phyloP scores from a whole-genome alignment of 2,888 invertebrate species.

The Dynastes maya region DNA sequence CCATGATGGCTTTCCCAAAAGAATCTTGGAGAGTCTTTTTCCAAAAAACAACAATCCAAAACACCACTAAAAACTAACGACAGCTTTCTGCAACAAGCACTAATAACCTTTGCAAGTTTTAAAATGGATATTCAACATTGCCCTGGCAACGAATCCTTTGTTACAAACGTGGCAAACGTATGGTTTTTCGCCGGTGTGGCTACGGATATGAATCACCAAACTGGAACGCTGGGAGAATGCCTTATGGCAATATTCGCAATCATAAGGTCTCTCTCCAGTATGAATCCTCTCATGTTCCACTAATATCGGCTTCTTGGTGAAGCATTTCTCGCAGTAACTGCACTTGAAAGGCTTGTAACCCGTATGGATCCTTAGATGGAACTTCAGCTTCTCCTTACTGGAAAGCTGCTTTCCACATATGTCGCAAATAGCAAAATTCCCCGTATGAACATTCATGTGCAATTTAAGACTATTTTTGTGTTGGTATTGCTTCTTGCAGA shows the following conservation, averaged over 20 bases:
- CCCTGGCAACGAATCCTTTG: constrained; percentile 77
- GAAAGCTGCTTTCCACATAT: constrained; percentile 75
- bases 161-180: constrained; percentile 75
- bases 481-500: constrained; percentile 69
- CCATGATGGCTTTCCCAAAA: not conserved
- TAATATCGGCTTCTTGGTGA: constrained; percentile 68
- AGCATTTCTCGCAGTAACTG: constrained; percentile 67
- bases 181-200: constrained; percentile 77
- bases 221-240: constrained; percentile 78
- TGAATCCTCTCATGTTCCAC: constrained; percentile 68
- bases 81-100: not conserved
- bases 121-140: constrained; percentile 77
- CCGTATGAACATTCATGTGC: constrained; percentile 72
- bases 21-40: too few relatives aligned
- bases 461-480: constrained; percentile 68
- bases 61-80: too few relatives aligned
- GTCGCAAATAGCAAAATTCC: constrained; percentile 74
- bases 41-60: too few relatives aligned
- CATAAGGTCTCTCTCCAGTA: constrained; percentile 68
- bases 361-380: constrained; percentile 67
- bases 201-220: constrained; percentile 77
- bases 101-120: constrained; percentile 70
- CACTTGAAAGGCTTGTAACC: constrained; percentile 68
- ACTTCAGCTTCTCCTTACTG: constrained; percentile 72
- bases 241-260: constrained; percentile 76